These are phyloP conservation scores for Okapia johnstoni DNA, from an alignment of 2,113 vertebrate genomes.

Conservation along the genomic window DNA sequence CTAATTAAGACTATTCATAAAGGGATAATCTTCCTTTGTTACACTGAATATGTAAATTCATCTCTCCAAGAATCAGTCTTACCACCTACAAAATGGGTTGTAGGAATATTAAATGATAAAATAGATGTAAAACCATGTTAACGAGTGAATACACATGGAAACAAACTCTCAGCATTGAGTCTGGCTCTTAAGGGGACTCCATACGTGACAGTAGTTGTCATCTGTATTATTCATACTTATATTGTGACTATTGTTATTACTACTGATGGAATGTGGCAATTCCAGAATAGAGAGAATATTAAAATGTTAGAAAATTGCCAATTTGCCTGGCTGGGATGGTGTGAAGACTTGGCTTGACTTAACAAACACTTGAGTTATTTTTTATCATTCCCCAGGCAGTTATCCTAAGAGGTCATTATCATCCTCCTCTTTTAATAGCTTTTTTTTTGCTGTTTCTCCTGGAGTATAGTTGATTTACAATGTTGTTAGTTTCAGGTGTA, in stretches of 20 bases:
- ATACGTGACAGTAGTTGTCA: not conserved
- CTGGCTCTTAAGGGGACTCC: not conserved
- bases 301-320: not conserved
- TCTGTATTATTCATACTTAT: not conserved
- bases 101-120: not conserved
- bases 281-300: not conserved
- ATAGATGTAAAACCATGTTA: not conserved
- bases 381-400: not conserved
- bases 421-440: not conserved
- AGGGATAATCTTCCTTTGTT: not conserved
- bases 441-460: not conserved
- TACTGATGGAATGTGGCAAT: not conserved
- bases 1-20: not conserved
- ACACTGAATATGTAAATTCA: not conserved
- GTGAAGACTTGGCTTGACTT: not conserved
- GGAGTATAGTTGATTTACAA: not conserved
- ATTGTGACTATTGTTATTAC: not conserved
- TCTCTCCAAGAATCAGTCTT: not conserved
- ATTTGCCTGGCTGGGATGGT: not conserved
- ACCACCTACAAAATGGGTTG: not conserved
- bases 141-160: not conserved
- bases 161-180: not conserved
- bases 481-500: not conserved
- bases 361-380: not conserved
- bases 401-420: not conserved